Base-by-base conservation (phyloP, 2,113 vertebrate genomes). In the Vimba vimba region DNA sequence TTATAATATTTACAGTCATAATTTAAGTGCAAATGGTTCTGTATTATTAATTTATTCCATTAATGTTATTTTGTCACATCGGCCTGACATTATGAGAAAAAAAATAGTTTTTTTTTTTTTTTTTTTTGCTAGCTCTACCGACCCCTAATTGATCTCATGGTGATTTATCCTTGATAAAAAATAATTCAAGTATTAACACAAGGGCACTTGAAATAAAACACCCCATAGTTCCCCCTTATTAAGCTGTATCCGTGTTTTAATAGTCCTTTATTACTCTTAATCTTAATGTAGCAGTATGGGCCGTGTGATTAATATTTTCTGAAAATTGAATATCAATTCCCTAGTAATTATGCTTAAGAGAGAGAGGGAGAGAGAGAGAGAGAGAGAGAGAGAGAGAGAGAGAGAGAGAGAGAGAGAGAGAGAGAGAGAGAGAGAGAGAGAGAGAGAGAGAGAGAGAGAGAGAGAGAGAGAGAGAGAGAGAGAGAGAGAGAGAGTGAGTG, bases 261-360 rank as follows among this genome's bases (percentile, higher is more conserved):
- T 66, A 69, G 30, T 77, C 57, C 79, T 57, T 76, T 55, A 74
- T 64, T 88, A 80, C 36, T 57, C 19, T 59, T 71, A 88, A 23
- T 33, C 50, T 36, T 47, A 71, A 75, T 27, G 2, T 87, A 68
- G 78, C 88, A 87, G 79, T 88, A 88, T 86, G 84, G 71, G 64
- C 59, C 33, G 60, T 64, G 36, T 88, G 80, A 84, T 69, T 68
- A 39, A 92, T 90, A 90, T 91, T 91, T 92, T 90, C 86, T 27
- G 82, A 75, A 92, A 90, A 91, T 89, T 89, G 68, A 86, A 73
- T 73, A 89, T 90, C 84, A 86, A 84, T 69, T 77, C 87, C 86
- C 39, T 85, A 86, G 60, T 88, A 89, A 92, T 92, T 90, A 85
- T 83, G 89, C 55, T 30, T 87, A 91, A 91, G 92, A 55, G 50